Evolutionary conservation across 2,113 vertebrate genomes (phyloP).

Genomic region (Clarias magur): DNA sequence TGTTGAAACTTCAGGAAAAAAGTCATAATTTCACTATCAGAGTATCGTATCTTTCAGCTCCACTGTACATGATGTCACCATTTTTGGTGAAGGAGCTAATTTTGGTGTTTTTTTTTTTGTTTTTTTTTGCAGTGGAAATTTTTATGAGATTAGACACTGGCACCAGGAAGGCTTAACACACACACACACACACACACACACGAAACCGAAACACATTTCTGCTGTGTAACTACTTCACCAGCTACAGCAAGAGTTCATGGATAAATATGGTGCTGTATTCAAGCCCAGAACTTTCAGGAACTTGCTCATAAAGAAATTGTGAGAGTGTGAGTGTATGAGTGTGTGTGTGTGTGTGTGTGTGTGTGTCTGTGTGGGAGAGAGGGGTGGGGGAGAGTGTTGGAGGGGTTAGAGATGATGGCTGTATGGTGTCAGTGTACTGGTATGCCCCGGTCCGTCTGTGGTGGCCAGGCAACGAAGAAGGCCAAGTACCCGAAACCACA

Average conservation of each 20-base stretch:
- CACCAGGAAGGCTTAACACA: not conserved
- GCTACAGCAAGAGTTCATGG: not conserved
- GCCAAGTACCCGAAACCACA: constrained; percentile 44
- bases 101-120: not conserved
- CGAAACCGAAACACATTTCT: not conserved
- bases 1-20: not conserved
- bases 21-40: not conserved
- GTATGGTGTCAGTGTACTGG: constrained; percentile 29
- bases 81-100: not conserved
- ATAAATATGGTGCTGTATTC: not conserved
- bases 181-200: constrained; percentile 1
- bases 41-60: not conserved
- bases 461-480: constrained; percentile 42
- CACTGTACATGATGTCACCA: not conserved
- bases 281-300: constrained; percentile 13
- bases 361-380: constrained; percentile 25
- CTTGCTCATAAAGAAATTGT: not conserved
- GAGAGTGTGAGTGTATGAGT: constrained; percentile 2
- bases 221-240: not conserved
- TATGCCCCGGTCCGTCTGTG: constrained; percentile 43
- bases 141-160: constrained; percentile 4
- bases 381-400: not conserved
- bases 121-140: not conserved
- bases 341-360: constrained; percentile 31
- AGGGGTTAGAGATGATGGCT: constrained; percentile 33